Conservation (phyloP, 2,888 invertebrate species). For the Stegana nigrithorax region DNA sequence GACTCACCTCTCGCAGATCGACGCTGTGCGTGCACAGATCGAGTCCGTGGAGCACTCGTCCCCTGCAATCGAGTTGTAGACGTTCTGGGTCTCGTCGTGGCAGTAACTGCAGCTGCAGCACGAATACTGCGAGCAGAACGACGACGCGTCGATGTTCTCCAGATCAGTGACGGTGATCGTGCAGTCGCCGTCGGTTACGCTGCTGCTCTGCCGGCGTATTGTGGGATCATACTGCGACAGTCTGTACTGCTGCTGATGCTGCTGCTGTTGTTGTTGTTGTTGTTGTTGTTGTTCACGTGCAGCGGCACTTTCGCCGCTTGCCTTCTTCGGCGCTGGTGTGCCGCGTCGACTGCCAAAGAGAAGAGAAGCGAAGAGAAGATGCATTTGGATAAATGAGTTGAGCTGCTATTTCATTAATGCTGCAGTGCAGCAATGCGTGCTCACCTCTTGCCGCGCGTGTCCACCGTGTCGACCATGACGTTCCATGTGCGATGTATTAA, state of each 20-base stretch:
- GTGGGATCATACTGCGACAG: no score
- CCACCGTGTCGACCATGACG: conserved; percentile 74
- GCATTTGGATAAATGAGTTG: no score
- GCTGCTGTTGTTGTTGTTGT: not conserved
- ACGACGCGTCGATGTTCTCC: conserved; percentile 64
- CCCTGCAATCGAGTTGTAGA: conserved; percentile 62
- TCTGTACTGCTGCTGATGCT: conserved; percentile 25
- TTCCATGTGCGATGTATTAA: conserved; percentile 79
- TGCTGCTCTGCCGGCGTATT: conserved; percentile 31
- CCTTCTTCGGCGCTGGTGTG: conserved; percentile 8
- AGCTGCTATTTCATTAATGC: conserved; percentile 32
- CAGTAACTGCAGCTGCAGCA: conserved; percentile 75
- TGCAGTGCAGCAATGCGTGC: conserved; percentile 35
- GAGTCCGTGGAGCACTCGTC: conserved; percentile 58
- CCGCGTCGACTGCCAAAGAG: no score
- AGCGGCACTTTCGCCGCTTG: not conserved
- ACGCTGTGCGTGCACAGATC: conserved; percentile 48
- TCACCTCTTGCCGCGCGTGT: conserved; percentile 71
- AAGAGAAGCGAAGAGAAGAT: no score
- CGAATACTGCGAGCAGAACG: conserved; percentile 73
- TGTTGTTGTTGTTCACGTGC: no score
- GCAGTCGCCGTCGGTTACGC: conserved; percentile 44
- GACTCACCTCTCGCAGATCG: conserved; percentile 62
- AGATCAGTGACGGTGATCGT: conserved; percentile 60
- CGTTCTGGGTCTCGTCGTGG: conserved; percentile 69